Percentiles rank a stretch among this genome's conserved stretches.
phyloP scores from a whole-genome alignment of 2,113 vertebrate species.

The Accipiter virgatus region DNA sequence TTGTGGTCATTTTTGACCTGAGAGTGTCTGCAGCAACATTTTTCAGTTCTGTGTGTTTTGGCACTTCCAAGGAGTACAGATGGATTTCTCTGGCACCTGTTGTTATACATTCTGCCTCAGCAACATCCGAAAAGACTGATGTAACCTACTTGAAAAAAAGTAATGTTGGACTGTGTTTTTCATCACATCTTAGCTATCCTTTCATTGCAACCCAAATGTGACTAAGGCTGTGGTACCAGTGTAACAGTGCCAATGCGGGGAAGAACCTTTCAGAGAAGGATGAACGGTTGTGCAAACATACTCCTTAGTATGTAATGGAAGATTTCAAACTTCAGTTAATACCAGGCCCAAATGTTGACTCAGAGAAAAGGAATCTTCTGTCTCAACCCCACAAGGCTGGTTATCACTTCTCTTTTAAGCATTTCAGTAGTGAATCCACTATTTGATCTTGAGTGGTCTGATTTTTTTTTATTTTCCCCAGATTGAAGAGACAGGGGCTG shows the following conservation, averaged over 20 bases:
- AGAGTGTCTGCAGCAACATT: slow-evolving; percentile 18
- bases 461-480: neutral
- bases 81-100: slow-evolving; percentile 60
- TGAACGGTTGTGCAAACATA: neutral
- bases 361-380: neutral
- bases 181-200: neutral
- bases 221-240: neutral
- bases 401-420: neutral
- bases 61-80: slow-evolving; percentile 39
- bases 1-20: neutral
- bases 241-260: neutral
- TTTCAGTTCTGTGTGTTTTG: slow-evolving; percentile 41
- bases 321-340: neutral
- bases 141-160: slow-evolving; percentile 44
- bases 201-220: neutral
- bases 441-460: neutral
- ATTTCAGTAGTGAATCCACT: neutral
- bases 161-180: neutral
- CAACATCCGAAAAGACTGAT: slow-evolving; percentile 16
- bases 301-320: neutral
- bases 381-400: neutral
- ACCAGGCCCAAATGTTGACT: neutral
- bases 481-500: neutral
- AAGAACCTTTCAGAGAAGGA: neutral
- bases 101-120: slow-evolving; percentile 21